Evolutionary conservation across 2,797 vertebrate species (phyloP), one percentile per base, ranked within the genome.

Genomic region (Oceanodroma leucorhoa): DNA sequence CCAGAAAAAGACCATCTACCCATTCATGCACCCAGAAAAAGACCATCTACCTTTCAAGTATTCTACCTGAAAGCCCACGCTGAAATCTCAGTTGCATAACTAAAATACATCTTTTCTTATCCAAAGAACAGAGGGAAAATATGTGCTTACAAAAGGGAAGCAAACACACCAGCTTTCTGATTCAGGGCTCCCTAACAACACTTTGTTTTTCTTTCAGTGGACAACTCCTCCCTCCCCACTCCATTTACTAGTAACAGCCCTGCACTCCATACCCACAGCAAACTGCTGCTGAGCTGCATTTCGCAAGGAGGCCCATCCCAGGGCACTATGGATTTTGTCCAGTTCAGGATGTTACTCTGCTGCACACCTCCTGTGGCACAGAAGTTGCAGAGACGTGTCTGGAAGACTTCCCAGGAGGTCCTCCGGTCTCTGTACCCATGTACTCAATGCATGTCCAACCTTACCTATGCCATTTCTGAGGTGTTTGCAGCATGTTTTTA

Each of bases 321-420:
- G 55, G 45, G 14, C 27, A 26, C 14, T n/a, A 5, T 0, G 21
- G 4, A 0, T 64, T 87, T 73, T 83, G 48, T 34, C 15, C 40
- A 34, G 34, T 6, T 87, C 23, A 8, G 53, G 26, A 51, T 1
- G 41, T 43, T 20, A 61, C 22, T 19, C 23, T 66, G 81, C 50
- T 62, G 41, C 38, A 69, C 5, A 7, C 30, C 48, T 67, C 48
- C 8, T 0, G 0, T 18, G 23, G 19, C 3, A 3, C 34, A 24
- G 16, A 61, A 9, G 0, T 6, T 46, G 32, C 34, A 76, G 62
- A 21, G 30, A 57, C 78, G n/a, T 43, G 17, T 20, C 50, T 73
- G 48, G 32, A 92, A 80, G 32, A 20, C 7, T 38, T 22, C 0
- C 0, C 43, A 51, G 46, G 11, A 83, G 9, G 7, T 34, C 50